Evolutionary conservation across 1,140 invertebrate genomes (phyloP), one percentile per base, ranked within the genome.

Genomic region (Leptinotarsa undecemlineata): DNA sequence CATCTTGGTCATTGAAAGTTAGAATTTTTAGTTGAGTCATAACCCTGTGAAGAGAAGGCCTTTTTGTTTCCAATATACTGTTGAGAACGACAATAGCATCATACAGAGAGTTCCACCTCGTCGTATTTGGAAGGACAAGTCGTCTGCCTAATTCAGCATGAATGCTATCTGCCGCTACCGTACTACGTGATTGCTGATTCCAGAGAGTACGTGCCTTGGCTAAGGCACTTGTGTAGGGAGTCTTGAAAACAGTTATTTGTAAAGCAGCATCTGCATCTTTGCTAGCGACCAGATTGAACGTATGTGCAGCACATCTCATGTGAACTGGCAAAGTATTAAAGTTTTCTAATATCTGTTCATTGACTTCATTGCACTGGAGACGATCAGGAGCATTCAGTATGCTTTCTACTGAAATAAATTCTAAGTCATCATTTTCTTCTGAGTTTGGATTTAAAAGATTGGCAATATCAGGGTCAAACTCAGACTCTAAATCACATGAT

Each of bases 231-330:
- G 17, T 57, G 17, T 57, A 57, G 51, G 51, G 51, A 57, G 51
- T 57, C 51, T 57, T 57, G 51, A 57, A 57, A 57, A 57, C 51
- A 57, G 51, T 57, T 57, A 57, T 57, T 57, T 57, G 51, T 57
- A 57, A 15, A 57, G 51, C 51, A 57, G 51, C 51, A 57, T 57
- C 51, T 57, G 51, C 51, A 57, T 57, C 51, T 57, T 57, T 57
- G 51, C 51, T n/a, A 57, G 51, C 51, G 51, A 57, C 51, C 51
- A 57, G n/a, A 57, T 57, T 57, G 51, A 57, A 57, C 51, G 51
- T 57, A 57, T 57, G 51, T 57, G 51, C 51, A 57, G 51, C 51
- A 57, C 51, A 57, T 57, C 51, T 57, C 51, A 57, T 57, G 51
- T 57, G 51, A 57, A 57, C 51, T 57, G 51, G 51, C 51, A 57